These are phyloP conservation scores for Colletes gigas DNA, from an alignment of 1,140 invertebrate genomes.

Conservation along the genomic window DNA sequence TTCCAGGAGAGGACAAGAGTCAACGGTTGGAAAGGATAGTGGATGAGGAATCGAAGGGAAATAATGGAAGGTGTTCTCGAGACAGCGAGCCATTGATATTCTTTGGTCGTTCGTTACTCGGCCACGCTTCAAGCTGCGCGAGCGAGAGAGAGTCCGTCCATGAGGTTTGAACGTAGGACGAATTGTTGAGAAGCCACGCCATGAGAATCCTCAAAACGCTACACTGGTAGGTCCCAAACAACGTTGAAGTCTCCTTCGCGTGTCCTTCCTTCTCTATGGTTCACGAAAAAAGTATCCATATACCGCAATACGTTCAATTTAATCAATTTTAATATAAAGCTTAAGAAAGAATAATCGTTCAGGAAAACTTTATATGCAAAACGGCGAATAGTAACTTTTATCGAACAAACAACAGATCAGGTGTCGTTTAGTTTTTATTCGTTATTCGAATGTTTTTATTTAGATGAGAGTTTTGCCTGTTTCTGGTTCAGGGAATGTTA, in stretches of 20 bases:
- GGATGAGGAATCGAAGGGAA: background rate
- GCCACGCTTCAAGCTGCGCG: slow-evolving; percentile 60
- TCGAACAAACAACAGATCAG: too few species aligned
- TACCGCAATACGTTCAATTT: too few species aligned
- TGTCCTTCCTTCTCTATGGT: background rate
- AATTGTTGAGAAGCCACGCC: slow-evolving; percentile 71
- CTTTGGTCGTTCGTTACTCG: slow-evolving; percentile 62
- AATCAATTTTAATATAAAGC: too few species aligned
- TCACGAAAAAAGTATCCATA: too few species aligned
- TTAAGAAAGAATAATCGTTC: too few species aligned
- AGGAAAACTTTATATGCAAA: too few species aligned
- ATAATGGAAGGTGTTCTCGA: slow-evolving; percentile 46
- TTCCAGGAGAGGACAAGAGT: background rate
- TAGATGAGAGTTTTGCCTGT: too few species aligned
- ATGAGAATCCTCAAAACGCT: slow-evolving; percentile 81
- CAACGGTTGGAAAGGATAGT: background rate
- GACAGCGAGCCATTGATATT: slow-evolving; percentile 60
- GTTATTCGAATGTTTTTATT: too few species aligned
- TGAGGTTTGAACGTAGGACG: slow-evolving; percentile 67
- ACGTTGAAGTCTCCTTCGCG: background rate
- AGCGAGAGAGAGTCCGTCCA: slow-evolving; percentile 53
- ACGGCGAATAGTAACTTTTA: too few species aligned
- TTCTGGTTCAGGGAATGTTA: too few species aligned
- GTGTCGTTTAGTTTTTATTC: too few species aligned
- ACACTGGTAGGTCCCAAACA: slow-evolving; percentile 75